phyloP scores from a whole-genome alignment of 2,888 invertebrate genomes.

The Flexamia atlantica region DNA sequence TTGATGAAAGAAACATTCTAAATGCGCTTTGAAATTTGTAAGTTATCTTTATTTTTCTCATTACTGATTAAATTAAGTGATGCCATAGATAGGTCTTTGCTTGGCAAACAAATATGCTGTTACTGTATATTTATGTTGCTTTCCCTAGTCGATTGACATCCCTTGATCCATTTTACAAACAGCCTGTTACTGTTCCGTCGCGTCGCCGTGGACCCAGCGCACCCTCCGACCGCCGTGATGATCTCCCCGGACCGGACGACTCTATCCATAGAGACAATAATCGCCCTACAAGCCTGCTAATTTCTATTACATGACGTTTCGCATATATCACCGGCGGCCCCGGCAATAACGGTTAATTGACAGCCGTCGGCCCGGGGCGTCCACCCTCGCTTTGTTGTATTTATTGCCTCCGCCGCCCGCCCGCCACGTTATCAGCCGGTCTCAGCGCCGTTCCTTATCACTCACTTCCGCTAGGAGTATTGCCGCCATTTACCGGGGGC shows the following conservation, averaged over 20 bases:
- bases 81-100: no score
- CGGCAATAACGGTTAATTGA: conserved; percentile 56
- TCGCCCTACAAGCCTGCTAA: conserved; percentile 16
- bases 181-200: no score
- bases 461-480: conserved; percentile 49
- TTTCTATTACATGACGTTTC: conserved; percentile 44
- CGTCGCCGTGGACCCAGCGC: no score
- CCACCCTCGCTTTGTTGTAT: conserved; percentile 27
- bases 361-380: conserved; percentile 6
- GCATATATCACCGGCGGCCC: conserved; percentile 27
- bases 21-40: no score
- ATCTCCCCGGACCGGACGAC: neutral
- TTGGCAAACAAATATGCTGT: no score
- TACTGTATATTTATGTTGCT: no score
- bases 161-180: no score
- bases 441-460: conserved; percentile 43
- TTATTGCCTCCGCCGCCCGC: conserved; percentile 40
- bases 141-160: no score
- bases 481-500: neutral
- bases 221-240: neutral
- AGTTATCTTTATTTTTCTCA: no score
- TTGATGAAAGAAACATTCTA: no score
- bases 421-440: conserved; percentile 1
- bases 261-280: neutral
- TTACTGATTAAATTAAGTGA: no score